A percentile compares a stretch with the other conserved stretches of the same genome.
Evolutionary conservation across 2,888 invertebrate genomes (phyloP).

Genomic region (Liopterus haemorrhoidalis): DNA sequence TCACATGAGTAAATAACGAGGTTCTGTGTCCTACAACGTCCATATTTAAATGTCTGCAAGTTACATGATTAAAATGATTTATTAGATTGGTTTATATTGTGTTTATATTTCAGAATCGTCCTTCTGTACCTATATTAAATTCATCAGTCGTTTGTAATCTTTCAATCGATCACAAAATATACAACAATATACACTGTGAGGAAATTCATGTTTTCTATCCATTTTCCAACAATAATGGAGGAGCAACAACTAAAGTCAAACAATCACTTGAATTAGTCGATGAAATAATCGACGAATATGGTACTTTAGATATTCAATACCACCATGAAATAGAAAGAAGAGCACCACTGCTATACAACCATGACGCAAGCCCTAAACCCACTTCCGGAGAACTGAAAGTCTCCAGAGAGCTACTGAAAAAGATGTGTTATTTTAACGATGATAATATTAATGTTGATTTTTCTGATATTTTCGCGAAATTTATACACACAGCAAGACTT

Average conservation of each 20-base stretch:
- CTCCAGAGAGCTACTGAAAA: slow-evolving; percentile 63
- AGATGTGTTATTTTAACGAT: slow-evolving; percentile 57
- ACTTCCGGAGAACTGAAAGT: slow-evolving; percentile 65
- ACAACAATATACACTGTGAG: slow-evolving; percentile 62
- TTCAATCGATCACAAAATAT: slow-evolving; percentile 69
- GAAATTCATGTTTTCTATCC: slow-evolving; percentile 72
- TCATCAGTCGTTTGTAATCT: slow-evolving; percentile 68
- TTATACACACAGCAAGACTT: slow-evolving; percentile 61
- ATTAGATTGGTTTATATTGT: slow-evolving; percentile 8
- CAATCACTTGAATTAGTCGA: slow-evolving; percentile 53
- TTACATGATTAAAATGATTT: slow-evolving; percentile 5
- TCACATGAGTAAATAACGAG: too few species aligned
- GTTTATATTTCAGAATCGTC: slow-evolving; percentile 52
- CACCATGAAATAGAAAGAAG: slow-evolving; percentile 52
- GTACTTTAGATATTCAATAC: slow-evolving; percentile 48
- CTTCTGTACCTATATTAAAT: slow-evolving; percentile 67
- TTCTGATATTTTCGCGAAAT: slow-evolving; percentile 57
- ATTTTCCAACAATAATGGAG: slow-evolving; percentile 66
- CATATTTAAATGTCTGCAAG: too few species aligned
- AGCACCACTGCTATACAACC: slow-evolving; percentile 65
- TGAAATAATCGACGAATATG: slow-evolving; percentile 51
- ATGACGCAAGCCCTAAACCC: slow-evolving; percentile 59
- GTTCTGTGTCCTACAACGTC: too few species aligned
- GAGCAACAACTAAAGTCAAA: slow-evolving; percentile 62
- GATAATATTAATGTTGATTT: slow-evolving; percentile 58